Percentiles rank a stretch among this genome's conserved stretches.
These are phyloP conservation scores for Progne subis DNA, from an alignment of 2,113 vertebrate species.

Conservation along the genomic window DNA sequence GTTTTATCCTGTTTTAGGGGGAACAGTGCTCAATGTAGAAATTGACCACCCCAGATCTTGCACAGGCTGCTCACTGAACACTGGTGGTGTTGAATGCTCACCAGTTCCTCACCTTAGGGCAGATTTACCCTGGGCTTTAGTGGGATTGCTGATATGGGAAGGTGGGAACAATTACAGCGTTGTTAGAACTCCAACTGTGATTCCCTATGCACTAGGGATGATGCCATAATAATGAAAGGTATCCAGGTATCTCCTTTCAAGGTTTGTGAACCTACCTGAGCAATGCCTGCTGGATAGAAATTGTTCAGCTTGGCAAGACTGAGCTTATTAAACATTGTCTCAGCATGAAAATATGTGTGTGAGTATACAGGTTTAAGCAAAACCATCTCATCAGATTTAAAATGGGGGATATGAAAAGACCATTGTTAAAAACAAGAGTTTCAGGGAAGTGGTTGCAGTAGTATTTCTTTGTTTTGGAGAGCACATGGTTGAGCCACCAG, in stretches of 20 bases:
- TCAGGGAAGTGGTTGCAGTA: background rate
- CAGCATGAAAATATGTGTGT: conserved; percentile 5
- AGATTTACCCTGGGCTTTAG: background rate
- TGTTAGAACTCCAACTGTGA: background rate
- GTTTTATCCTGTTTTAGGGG: background rate
- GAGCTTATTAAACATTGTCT: background rate
- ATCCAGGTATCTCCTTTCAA: background rate
- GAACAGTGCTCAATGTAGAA: background rate
- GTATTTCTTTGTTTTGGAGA: background rate
- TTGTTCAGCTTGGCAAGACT: background rate
- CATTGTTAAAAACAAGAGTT: background rate
- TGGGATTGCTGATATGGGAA: background rate
- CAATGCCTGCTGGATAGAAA: background rate
- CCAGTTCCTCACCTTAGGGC: background rate
- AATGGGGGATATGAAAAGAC: background rate
- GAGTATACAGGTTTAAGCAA: background rate
- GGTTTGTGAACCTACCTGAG: background rate
- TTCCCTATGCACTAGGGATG: background rate
- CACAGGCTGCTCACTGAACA: background rate
- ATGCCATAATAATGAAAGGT: background rate
- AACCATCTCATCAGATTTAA: background rate
- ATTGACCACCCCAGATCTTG: background rate
- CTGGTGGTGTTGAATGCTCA: background rate
- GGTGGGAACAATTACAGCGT: background rate
- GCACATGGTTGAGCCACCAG: background rate